Evolutionary conservation across 2,888 invertebrate genomes (phyloP), one percentile per base, ranked within the genome.

Genomic region (Temnothorax unifasciatus): DNA sequence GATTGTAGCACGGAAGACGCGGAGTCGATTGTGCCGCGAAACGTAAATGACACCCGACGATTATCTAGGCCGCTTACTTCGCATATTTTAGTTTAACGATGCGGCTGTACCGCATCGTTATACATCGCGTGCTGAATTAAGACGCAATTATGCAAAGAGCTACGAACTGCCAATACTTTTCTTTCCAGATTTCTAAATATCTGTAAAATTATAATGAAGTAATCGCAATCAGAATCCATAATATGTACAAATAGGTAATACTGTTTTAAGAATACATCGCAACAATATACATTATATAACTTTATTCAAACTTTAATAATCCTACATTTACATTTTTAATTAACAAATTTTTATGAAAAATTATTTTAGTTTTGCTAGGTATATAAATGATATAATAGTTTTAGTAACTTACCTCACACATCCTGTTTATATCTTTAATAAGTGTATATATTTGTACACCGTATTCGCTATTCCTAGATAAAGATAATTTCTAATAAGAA

Each of bases 1-100:
- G 61, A 75, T 50, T 34, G 52, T 54, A 41, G 54, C 25, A 54
- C 38, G 41, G 68, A 68, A 54, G 41, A 77, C 25, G n/a, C 41
- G 25, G n/a, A 77, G 77, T 52, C 77, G n/a, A 68, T 54, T 77
- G 68, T 77, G 54, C 52, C 34, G 21, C 41, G 18, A 68, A 77
- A 68, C 52, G 29, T 54, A 77, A 77, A 68, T 68, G 68, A 68
- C 29, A 77, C 29, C 9, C 54, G 68, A 41, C 29, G 52, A 13
- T 77, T 77, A 52, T 76, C 64, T 54, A 18, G 18, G 13, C 52
- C 66, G 76, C 66, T 66, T 66, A 66, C 76, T 66, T 64, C 18
- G 54, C 77, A 68, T 68, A 76, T 66, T 66, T 77, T 54, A 4
- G 9, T 68, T 68, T 54, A 29, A 29, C 41, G 41, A 68, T 29